Evolutionary conservation across 2,888 invertebrate genomes (phyloP).

Genomic region (Aphelenchoides bicaudatus): DNA sequence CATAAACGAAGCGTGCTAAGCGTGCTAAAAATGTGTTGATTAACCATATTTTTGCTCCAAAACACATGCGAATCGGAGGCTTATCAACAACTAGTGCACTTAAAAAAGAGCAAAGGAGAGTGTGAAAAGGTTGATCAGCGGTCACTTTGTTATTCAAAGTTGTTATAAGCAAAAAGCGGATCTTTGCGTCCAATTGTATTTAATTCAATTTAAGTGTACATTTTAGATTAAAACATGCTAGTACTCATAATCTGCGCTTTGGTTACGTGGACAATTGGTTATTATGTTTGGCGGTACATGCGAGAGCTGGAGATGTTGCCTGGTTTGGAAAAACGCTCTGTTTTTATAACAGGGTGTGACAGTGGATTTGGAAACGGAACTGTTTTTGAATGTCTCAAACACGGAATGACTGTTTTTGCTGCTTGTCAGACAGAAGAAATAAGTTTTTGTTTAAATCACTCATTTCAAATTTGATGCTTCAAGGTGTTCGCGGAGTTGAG

Average conservation of each 20-base stretch:
- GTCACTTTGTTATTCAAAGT: too few relatives aligned
- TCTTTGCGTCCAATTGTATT: too few relatives aligned
- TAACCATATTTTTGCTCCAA: too few relatives aligned
- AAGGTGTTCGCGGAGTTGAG: conserved; percentile 39
- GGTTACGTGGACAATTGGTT: not conserved
- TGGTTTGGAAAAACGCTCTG: conserved; percentile 14
- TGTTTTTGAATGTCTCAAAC: conserved; percentile 30
- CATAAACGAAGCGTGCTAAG: too few relatives aligned
- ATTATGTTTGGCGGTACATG: conserved; percentile 9
- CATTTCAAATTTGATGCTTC: conserved; percentile 16
- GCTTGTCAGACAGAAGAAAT: conserved; percentile 32
- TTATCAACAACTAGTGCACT: too few relatives aligned
- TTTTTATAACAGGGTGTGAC: conserved; percentile 25
- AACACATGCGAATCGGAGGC: too few relatives aligned
- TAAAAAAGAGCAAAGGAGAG: too few relatives aligned
- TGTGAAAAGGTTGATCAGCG: too few relatives aligned
- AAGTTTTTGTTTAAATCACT: not conserved
- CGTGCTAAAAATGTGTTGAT: too few relatives aligned
- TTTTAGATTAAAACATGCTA: too few relatives aligned
- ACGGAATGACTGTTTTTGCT: conserved; percentile 42
- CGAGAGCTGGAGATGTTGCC: not conserved
- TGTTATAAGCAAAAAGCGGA: too few relatives aligned
- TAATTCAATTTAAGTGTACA: too few relatives aligned
- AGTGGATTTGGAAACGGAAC: conserved; percentile 32
- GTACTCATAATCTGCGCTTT: not conserved